Evolutionary conservation across 2,888 invertebrate species (phyloP).

Genomic region (Meiosimyza decipiens): DNA sequence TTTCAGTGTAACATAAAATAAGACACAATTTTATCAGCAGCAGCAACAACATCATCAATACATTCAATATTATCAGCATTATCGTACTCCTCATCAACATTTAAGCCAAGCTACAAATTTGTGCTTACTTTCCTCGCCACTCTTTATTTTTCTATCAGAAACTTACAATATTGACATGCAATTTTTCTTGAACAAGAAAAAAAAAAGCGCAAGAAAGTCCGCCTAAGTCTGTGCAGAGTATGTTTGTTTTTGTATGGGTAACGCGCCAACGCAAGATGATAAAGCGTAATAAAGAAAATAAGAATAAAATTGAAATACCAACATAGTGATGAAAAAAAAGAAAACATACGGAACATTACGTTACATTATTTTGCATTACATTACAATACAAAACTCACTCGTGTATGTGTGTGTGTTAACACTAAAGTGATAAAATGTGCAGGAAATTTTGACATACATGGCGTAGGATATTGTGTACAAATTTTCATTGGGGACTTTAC

Average conservation of each 20-base stretch:
- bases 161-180: not conserved
- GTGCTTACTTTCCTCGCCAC: not conserved
- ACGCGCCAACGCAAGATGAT: slow-evolving; percentile 5
- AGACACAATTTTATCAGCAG: slow-evolving; percentile 17
- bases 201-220: not conserved
- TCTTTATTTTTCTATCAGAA: slow-evolving; percentile 1
- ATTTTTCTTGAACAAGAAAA: not conserved
- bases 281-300: slow-evolving; percentile 12
- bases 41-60: not conserved
- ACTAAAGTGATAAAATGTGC: slow-evolving; percentile 1
- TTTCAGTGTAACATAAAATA: not conserved
- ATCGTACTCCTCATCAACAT: not conserved
- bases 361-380: slow-evolving; percentile 8
- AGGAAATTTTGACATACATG: slow-evolving; percentile 20
- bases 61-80: not conserved
- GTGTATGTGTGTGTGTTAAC: not conserved
- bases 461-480: slow-evolving; percentile 13
- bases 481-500: slow-evolving; percentile 3
- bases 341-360: not conserved
- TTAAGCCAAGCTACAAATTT: slow-evolving; percentile 2
- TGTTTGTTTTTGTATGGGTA: not conserved
- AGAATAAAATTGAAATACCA: slow-evolving; percentile 9
- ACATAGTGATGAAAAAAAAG: not conserved
- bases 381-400: not conserved
- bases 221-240: not conserved